phyloP scores from a whole-genome alignment of 2,113 vertebrate species.

The Protobothrops mucrosquamatus region DNA sequence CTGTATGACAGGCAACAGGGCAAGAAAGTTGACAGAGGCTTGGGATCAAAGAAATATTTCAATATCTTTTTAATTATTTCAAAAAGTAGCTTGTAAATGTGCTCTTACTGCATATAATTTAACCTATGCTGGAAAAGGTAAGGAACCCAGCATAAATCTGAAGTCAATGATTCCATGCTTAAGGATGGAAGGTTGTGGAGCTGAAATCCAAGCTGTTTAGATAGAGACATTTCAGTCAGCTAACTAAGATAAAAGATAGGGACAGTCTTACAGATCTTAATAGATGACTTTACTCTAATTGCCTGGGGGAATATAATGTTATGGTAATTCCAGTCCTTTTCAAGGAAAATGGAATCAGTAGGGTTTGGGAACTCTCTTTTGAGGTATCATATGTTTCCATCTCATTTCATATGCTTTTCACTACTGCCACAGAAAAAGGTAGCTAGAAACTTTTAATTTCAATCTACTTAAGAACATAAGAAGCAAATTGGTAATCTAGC shows the following conservation, averaged over 20 bases:
- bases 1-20: not conserved
- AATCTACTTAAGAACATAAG: not conserved
- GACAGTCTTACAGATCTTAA: not conserved
- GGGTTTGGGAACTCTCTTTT: not conserved
- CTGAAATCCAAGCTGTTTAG: not conserved
- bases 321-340: not conserved
- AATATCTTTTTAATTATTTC: not conserved
- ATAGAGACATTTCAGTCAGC: not conserved
- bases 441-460: not conserved
- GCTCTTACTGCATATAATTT: not conserved
- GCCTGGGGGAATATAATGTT: not conserved
- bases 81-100: no score
- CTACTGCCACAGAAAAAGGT: not conserved
- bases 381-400: not conserved
- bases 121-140: not conserved
- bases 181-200: not conserved
- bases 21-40: not conserved
- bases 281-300: not conserved
- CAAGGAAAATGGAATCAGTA: not conserved
- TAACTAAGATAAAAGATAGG: not conserved
- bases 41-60: not conserved
- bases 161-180: not conserved
- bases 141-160: not conserved
- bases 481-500: not conserved
- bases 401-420: not conserved